Percentiles rank a stretch among this genome's conserved stretches.
phyloP scores from a whole-genome alignment of 2,888 invertebrate species.

The Patella ulyssiponensis region DNA sequence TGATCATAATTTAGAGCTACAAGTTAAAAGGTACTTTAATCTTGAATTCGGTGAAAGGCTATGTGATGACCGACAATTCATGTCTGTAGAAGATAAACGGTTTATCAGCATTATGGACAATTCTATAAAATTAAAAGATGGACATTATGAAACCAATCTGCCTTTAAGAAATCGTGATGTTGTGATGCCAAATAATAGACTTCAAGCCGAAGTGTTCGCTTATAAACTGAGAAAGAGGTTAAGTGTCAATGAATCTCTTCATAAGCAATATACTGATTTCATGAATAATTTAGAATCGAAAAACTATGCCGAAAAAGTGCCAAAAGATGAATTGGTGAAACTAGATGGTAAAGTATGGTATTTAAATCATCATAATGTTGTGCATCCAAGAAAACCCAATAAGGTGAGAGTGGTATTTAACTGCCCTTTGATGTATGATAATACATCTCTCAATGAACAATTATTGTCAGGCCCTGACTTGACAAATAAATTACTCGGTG shows the following conservation, averaged over 20 bases:
- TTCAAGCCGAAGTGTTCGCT: neutral
- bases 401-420: constrained; percentile 38
- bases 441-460: constrained; percentile 31
- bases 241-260: constrained; percentile 13
- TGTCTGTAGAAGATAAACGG: constrained; percentile 80
- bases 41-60: constrained; percentile 15
- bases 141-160: constrained; percentile 25
- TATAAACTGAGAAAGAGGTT: constrained; percentile 18
- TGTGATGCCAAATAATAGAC: constrained; percentile 9
- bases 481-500: constrained; percentile 30
- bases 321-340: neutral
- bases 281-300: constrained; percentile 28
- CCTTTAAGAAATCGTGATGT: constrained; percentile 23
- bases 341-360: constrained; percentile 17
- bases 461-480: constrained; percentile 34
- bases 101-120: constrained; percentile 18
- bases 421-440: constrained; percentile 31
- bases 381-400: constrained; percentile 16
- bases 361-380: constrained; percentile 21
- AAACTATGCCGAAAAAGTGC: constrained; percentile 18
- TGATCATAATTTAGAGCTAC: constrained; percentile 87
- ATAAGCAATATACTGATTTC: constrained; percentile 18
- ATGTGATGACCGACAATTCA: constrained; percentile 85
- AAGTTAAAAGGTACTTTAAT: constrained; percentile 78
- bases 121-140: neutral